These are phyloP conservation scores for Poecilia velifera DNA, from an alignment of 2,797 vertebrate species.

Conservation along the genomic window DNA sequence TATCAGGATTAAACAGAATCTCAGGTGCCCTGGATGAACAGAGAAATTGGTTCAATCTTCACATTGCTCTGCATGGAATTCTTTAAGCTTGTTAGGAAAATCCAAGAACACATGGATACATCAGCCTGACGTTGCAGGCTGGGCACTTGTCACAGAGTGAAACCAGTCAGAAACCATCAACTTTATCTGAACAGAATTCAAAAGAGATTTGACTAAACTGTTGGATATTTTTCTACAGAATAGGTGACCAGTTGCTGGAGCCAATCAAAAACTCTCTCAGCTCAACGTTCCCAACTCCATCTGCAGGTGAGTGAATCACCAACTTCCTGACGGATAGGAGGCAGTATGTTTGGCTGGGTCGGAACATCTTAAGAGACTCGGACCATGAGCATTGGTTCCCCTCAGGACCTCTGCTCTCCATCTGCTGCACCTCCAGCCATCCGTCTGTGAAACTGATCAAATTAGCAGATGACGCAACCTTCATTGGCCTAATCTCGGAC, in stretches of 20 bases:
- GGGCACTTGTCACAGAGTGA: background rate
- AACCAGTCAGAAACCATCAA: background rate
- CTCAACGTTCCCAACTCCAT: no score
- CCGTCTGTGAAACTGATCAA: no score
- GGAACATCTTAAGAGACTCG: no score
- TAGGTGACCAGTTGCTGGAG: background rate
- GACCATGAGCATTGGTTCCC: no score
- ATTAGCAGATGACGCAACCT: no score
- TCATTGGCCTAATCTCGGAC: no score
- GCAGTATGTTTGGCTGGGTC: no score
- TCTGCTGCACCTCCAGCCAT: no score
- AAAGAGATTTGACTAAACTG: background rate
- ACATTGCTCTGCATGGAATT: background rate
- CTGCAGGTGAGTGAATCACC: no score
- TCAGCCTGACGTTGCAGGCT: background rate
- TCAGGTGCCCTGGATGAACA: constrained; percentile 75
- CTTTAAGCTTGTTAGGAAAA: background rate
- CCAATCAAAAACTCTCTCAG: background rate
- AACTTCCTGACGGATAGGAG: no score
- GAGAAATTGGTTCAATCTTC: background rate
- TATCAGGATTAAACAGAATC: constrained; percentile 81
- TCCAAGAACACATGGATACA: background rate
- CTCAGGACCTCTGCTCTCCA: no score
- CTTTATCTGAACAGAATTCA: background rate
- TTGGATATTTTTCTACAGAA: background rate